Evolutionary conservation across 2,797 vertebrate genomes (phyloP).

Genomic region (Helostoma temminkii): DNA sequence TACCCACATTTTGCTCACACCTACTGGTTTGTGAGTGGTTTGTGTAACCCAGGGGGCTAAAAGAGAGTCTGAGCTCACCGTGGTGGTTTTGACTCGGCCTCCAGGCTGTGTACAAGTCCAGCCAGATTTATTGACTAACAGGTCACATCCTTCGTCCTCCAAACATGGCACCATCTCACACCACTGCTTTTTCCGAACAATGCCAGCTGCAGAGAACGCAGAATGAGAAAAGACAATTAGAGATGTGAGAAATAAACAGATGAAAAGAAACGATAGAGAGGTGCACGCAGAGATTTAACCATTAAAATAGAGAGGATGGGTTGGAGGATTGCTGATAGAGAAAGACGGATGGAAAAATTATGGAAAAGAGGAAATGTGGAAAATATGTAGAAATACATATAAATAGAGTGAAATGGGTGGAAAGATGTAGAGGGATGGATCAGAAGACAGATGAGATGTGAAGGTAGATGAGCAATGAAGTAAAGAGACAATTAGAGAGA

Average conservation of each 20-base stretch:
- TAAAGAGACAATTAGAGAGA: conserved; percentile 70
- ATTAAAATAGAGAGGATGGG: conserved; percentile 54
- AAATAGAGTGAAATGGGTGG: conserved; percentile 49
- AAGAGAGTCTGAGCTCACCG: conserved; percentile 84
- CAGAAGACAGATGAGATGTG: conserved; percentile 50
- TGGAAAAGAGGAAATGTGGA: conserved; percentile 46
- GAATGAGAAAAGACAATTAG: conserved; percentile 40
- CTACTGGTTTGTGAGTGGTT: conserved; percentile 22
- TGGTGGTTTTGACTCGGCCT: conserved; percentile 98
- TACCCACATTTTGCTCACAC: conserved; percentile 13
- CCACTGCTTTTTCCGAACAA: conserved; percentile 98
- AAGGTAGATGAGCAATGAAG: conserved; percentile 69
- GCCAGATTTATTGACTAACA: conserved; percentile 98
- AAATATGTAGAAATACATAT: conserved; percentile 53
- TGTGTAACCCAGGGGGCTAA: conserved; percentile 20
- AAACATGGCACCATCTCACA: conserved; percentile 99
- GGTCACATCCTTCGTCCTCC: conserved; percentile 97
- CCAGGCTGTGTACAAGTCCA: conserved; percentile 99
- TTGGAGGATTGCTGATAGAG: conserved; percentile 48
- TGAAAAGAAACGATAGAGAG: conserved; percentile 24
- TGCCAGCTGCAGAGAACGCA: conserved; percentile 88
- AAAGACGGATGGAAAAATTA: conserved; percentile 57
- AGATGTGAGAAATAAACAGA: conserved; percentile 19
- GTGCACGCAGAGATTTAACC: conserved; percentile 42
- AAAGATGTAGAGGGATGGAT: conserved; percentile 29